Percentiles rank a stretch among this genome's conserved stretches.
Conservation (phyloP, 2,113 vertebrate genomes). For the Cinclus cinclus region DNA sequence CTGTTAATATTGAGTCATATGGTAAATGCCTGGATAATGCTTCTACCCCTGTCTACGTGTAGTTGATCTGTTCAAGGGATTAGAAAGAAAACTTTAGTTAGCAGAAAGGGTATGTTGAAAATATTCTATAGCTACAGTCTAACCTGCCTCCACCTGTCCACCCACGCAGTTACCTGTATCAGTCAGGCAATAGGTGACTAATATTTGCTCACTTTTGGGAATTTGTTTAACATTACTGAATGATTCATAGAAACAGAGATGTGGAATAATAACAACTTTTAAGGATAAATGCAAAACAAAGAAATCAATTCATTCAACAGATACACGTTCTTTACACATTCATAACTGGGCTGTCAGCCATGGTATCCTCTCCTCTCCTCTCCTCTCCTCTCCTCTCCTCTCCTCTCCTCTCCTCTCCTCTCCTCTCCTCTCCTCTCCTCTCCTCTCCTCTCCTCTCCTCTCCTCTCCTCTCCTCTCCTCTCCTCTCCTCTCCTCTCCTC, state of each 20-base stretch:
- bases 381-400: not conserved
- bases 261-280: not conserved
- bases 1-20: conserved; percentile 8
- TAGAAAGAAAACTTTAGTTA: conserved; percentile 28
- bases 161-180: not conserved
- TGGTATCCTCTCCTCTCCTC: not conserved
- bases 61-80: not conserved
- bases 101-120: conserved; percentile 21
- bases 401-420: not conserved
- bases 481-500: not conserved
- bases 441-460: not conserved
- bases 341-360: not conserved
- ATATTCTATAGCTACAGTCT: not conserved
- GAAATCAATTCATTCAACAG: not conserved
- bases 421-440: not conserved
- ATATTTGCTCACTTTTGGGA: conserved; percentile 23
- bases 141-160: conserved; percentile 50
- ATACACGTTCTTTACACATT: not conserved
- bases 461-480: not conserved
- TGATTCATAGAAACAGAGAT: conserved; percentile 10
- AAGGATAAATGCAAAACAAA: conserved; percentile 4
- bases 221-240: not conserved
- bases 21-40: conserved; percentile 20
- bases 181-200: conserved; percentile 38
- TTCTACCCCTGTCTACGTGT: not conserved